These are phyloP conservation scores for Coregonus suidteri DNA, from an alignment of 2,797 vertebrate genomes.

Conservation along the genomic window DNA sequence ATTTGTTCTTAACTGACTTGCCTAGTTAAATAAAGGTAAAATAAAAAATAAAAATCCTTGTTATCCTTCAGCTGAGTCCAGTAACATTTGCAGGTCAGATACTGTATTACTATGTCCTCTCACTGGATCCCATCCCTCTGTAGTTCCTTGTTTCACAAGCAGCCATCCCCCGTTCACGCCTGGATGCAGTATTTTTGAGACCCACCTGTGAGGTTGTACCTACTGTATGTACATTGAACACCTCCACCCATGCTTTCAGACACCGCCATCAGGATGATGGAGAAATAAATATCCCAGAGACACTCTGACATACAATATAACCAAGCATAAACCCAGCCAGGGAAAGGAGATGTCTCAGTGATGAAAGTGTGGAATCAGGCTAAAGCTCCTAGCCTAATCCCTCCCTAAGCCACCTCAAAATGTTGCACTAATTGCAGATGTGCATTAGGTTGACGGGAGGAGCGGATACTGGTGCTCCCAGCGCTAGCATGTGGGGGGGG, in stretches of 20 bases:
- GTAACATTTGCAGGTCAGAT: background rate
- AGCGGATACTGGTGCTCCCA: constrained; percentile 53
- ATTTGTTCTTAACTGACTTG: too few relatives aligned
- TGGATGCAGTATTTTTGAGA: background rate
- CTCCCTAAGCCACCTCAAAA: constrained; percentile 66
- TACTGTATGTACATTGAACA: background rate
- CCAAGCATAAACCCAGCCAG: background rate
- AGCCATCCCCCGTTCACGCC: background rate
- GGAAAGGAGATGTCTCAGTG: constrained; percentile 39
- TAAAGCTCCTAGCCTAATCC: constrained; percentile 70
- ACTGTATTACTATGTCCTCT: background rate
- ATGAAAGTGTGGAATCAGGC: constrained; percentile 61
- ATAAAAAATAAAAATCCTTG: background rate
- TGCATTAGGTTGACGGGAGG: constrained; percentile 54
- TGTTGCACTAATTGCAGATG: constrained; percentile 62
- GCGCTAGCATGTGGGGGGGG: constrained; percentile 34
- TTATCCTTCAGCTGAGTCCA: background rate
- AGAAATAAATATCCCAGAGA: background rate
- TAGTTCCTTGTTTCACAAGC: background rate
- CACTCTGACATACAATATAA: background rate
- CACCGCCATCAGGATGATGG: background rate
- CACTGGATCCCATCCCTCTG: background rate
- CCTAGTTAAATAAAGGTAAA: too few relatives aligned
- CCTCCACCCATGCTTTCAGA: constrained; percentile 1
- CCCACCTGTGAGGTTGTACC: background rate